phyloP scores from a whole-genome alignment of 2,888 invertebrate species.

The Frankliniella intonsa region DNA sequence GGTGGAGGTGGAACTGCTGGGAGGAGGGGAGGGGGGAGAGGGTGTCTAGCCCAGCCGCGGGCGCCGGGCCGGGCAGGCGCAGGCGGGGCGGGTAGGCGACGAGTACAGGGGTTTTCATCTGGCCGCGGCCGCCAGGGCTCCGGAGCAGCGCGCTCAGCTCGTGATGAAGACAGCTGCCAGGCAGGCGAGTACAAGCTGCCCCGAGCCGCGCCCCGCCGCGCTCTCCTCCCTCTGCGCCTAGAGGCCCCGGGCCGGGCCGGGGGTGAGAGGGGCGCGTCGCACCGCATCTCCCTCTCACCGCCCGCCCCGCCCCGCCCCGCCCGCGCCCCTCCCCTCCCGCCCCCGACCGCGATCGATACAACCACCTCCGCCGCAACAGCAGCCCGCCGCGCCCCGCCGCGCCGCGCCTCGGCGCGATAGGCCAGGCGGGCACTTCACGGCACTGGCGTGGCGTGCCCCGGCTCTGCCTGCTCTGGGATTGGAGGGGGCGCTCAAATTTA shows the following conservation, averaged over 20 bases:
- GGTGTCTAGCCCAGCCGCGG: background rate
- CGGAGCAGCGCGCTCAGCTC: too few relatives aligned
- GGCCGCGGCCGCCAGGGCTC: too few relatives aligned
- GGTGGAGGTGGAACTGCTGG: too few relatives aligned
- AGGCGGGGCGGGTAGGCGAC: background rate
- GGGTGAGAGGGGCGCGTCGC: too few relatives aligned
- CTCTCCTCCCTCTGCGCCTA: background rate
- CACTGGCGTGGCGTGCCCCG: background rate
- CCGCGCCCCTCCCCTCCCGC: background rate
- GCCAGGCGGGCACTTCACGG: conserved; percentile 34
- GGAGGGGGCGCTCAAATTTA: conserved; percentile 2
- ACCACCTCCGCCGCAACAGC: background rate
- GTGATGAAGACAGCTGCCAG: too few relatives aligned
- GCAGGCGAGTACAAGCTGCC: too few relatives aligned
- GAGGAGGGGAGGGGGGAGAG: background rate
- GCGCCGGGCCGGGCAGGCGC: too few relatives aligned
- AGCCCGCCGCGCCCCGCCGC: background rate
- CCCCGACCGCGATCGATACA: background rate
- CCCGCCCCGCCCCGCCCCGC: too few relatives aligned
- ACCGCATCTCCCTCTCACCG: too few relatives aligned
- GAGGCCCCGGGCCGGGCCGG: background rate
- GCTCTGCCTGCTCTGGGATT: background rate
- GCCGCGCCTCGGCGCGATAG: background rate
- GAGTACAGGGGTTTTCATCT: too few relatives aligned
- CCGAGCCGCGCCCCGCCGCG: too few relatives aligned